These are phyloP conservation scores for Leucosticte australis DNA, from an alignment of 2,113 vertebrate species.

Conservation along the genomic window DNA sequence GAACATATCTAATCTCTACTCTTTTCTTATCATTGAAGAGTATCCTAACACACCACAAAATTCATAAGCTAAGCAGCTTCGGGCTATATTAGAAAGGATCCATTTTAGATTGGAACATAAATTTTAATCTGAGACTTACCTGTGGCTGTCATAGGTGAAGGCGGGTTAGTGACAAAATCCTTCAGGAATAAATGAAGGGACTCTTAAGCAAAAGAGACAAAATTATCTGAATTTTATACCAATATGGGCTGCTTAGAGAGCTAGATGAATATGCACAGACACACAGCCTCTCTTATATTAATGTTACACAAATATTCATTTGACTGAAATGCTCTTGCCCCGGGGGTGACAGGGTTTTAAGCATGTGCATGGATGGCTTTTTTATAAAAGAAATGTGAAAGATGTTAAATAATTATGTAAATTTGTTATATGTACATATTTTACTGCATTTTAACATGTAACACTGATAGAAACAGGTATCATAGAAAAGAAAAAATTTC, in stretches of 20 bases:
- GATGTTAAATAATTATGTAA: not conserved
- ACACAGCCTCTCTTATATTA: not conserved
- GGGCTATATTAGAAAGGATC: slow-evolving; percentile 58
- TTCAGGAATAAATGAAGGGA: slow-evolving; percentile 51
- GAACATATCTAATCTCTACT: slow-evolving; percentile 71
- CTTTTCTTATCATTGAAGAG: slow-evolving; percentile 65
- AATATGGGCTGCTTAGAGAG: not conserved
- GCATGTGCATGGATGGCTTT: accelerated
- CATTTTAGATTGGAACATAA: slow-evolving; percentile 64
- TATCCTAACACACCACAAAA: slow-evolving; percentile 53
- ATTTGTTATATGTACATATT: accelerated
- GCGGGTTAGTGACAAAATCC: slow-evolving; percentile 18
- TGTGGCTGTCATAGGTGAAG: slow-evolving; percentile 58
- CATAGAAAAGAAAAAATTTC: not conserved
- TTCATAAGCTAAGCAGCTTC: slow-evolving; percentile 54
- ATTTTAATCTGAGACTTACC: slow-evolving; percentile 71
- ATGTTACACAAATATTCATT: not conserved
- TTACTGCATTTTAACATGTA: not conserved
- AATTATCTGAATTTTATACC: not conserved
- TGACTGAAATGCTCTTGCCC: not conserved
- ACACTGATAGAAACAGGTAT: not conserved
- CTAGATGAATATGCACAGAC: not conserved
- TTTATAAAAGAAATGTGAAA: not conserved
- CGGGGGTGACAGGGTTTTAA: not conserved
- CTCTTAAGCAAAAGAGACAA: slow-evolving; percentile 34